phyloP scores from a whole-genome alignment of 1,140 invertebrate genomes.

The Drosophila leontia region DNA sequence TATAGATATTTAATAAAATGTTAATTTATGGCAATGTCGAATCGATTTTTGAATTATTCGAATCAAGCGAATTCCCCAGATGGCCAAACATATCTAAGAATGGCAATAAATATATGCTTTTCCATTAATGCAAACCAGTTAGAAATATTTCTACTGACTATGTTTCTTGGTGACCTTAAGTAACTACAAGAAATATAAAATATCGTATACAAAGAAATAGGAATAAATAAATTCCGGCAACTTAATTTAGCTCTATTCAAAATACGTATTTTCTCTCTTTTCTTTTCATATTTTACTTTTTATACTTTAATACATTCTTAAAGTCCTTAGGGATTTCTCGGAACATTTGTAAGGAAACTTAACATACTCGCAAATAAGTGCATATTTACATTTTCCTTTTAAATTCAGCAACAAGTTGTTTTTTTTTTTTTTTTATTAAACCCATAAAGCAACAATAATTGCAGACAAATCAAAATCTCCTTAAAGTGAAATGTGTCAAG shows the following conservation, averaged over 20 bases:
- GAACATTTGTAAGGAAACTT: background rate
- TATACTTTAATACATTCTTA: no score
- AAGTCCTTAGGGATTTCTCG: background rate
- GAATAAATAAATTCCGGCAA: no score
- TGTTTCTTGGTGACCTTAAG: no score
- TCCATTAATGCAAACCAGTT: no score
- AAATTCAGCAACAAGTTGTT: background rate
- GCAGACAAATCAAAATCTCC: conserved; percentile 14
- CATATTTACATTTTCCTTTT: background rate
- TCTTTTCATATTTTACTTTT: background rate
- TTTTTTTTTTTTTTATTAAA: background rate
- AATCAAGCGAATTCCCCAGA: no score
- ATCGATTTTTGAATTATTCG: background rate
- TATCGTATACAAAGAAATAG: no score
- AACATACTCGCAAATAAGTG: background rate
- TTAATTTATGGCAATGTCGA: conserved; percentile 44
- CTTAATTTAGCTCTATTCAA: no score
- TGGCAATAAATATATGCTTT: no score
- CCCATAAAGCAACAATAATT: conserved; percentile 1
- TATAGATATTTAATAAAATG: conserved; percentile 14
- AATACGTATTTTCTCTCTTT: no score
- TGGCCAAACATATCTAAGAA: background rate
- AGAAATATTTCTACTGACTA: no score
- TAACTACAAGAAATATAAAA: no score
- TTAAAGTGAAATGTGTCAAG: conserved; percentile 20